These are phyloP conservation scores for Sipha maydis DNA, from an alignment of 2,888 invertebrate genomes.

Conservation along the genomic window DNA sequence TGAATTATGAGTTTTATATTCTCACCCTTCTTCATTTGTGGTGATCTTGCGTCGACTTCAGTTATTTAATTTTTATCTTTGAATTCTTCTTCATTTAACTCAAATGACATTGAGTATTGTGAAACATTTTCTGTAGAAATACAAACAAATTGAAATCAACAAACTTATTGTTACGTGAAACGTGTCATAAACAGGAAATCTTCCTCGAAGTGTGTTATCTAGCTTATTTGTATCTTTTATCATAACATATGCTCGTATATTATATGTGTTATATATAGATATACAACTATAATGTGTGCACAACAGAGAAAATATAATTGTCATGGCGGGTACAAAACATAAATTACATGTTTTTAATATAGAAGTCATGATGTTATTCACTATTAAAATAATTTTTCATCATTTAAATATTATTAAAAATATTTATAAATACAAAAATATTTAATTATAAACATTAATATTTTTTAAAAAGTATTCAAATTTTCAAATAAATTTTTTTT, in stretches of 20 bases:
- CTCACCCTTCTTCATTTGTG: neutral
- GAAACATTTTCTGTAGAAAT: neutral
- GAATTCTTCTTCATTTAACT: conserved; percentile 47
- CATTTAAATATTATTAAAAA: too few relatives aligned
- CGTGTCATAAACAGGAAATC: conserved; percentile 10
- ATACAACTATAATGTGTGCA: neutral
- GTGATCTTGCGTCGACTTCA: neutral
- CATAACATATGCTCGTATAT: neutral
- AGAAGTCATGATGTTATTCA: too few relatives aligned
- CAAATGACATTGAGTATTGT: neutral
- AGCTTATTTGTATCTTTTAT: neutral
- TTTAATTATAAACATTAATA: too few relatives aligned
- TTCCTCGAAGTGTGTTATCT: neutral
- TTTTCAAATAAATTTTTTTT: too few relatives aligned
- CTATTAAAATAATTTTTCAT: too few relatives aligned
- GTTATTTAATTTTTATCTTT: conserved; percentile 38
- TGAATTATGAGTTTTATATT: neutral
- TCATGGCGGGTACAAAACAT: neutral
- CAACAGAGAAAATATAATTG: neutral
- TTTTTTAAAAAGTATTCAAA: too few relatives aligned
- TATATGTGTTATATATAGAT: neutral
- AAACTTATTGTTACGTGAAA: conserved; percentile 12
- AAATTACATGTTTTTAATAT: too few relatives aligned
- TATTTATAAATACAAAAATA: too few relatives aligned
- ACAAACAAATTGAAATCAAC: neutral